Evolutionary conservation across 2,113 vertebrate genomes (phyloP).

Genomic region (Sinocyclocheilus anshuiensis): DNA sequence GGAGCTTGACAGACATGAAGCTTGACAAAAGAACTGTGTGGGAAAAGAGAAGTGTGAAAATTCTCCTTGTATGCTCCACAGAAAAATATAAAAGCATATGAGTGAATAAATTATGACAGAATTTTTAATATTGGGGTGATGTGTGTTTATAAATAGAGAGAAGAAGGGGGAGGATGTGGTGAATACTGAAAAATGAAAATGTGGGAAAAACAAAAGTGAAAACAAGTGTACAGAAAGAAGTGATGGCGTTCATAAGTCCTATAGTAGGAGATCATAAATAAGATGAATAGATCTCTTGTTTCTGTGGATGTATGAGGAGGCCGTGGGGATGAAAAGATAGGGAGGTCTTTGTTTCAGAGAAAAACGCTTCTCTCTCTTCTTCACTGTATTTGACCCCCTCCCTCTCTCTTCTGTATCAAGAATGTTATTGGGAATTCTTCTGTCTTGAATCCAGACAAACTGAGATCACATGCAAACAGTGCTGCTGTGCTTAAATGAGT

Average conservation of each 20-base stretch:
- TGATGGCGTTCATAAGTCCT: neutral
- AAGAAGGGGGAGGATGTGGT: neutral
- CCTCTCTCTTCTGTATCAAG: neutral
- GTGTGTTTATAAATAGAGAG: neutral
- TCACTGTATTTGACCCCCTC: conserved; percentile 10
- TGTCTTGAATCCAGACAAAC: neutral
- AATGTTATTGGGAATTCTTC: conserved; percentile 12
- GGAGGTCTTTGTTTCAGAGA: conserved; percentile 51
- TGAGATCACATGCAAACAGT: neutral
- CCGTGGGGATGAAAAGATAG: conserved; percentile 36
- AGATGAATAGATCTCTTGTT: conserved; percentile 54
- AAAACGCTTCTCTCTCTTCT: neutral
- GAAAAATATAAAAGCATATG: no score
- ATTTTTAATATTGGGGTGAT: no score
- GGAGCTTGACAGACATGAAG: no score
- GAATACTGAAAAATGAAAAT: neutral
- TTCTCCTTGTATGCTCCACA: no score
- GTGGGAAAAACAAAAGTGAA: conserved; percentile 3
- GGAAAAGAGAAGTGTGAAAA: no score
- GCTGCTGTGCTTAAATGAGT: conserved; percentile 7
- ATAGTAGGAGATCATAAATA: neutral
- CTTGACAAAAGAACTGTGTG: no score
- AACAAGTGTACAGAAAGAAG: neutral
- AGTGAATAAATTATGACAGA: no score
- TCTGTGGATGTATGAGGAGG: conserved; percentile 44